Evolutionary conservation across 2,797 vertebrate species (phyloP).

Genomic region (Falco columbarius): DNA sequence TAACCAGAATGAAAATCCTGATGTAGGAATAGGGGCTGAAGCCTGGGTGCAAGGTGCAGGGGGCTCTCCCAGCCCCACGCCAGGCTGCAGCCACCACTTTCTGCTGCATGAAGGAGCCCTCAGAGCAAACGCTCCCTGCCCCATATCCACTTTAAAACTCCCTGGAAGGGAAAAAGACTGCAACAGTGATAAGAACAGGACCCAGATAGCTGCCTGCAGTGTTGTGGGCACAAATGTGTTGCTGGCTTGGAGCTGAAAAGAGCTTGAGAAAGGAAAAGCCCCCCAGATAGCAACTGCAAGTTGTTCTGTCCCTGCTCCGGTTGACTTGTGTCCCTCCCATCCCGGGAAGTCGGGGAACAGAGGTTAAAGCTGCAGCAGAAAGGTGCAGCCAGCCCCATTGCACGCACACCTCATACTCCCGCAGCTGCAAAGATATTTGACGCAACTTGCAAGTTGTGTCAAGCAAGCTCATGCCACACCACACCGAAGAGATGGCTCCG

Average conservation of each 20-base stretch:
- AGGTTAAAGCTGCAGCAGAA: background rate
- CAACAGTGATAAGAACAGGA: background rate
- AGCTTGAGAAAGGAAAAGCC: background rate
- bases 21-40: background rate
- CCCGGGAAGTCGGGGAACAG: rapidly evolving
- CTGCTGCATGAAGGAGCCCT: background rate
- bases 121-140: background rate
- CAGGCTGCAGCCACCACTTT: rapidly evolving
- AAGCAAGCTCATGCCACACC: rapidly evolving
- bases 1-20: background rate
- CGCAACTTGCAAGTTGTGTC: background rate
- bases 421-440: background rate
- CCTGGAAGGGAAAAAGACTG: background rate
- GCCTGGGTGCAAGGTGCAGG: background rate
- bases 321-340: rapidly evolving
- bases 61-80: rapidly evolving
- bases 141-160: background rate
- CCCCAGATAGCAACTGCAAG: background rate
- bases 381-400: background rate
- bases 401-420: rapidly evolving
- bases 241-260: background rate
- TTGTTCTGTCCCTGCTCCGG: background rate
- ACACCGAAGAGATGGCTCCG: rapidly evolving
- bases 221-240: background rate
- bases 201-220: background rate